A percentile compares a stretch with the other conserved stretches of the same genome.
These are phyloP conservation scores for Himalopsyche tibetana DNA, from an alignment of 2,888 invertebrate genomes.

Conservation along the genomic window DNA sequence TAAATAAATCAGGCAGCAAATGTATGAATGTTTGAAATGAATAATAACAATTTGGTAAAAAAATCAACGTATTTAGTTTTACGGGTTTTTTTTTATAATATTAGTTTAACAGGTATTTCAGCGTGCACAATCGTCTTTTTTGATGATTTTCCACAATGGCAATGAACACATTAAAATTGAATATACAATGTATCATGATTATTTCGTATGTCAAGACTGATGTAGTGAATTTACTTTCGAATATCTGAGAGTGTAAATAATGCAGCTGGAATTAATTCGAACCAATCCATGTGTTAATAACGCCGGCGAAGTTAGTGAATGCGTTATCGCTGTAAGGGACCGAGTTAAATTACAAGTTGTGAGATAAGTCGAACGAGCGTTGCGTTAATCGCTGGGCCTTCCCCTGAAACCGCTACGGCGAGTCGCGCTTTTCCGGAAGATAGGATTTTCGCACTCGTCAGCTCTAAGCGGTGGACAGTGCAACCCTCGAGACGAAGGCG, in stretches of 20 bases:
- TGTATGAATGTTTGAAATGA: no score
- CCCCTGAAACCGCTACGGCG: background rate
- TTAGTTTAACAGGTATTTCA: no score
- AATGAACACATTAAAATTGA: no score
- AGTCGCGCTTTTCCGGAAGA: conserved; percentile 23
- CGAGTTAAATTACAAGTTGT: background rate
- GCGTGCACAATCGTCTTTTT: no score
- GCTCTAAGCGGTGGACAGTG: background rate
- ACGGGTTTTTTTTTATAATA: no score
- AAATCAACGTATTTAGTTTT: no score
- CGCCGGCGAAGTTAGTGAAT: background rate
- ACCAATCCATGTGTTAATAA: background rate
- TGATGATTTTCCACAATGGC: no score
- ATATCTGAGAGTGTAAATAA: background rate
- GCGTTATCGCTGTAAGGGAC: background rate
- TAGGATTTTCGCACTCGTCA: conserved; percentile 24
- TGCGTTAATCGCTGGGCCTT: background rate
- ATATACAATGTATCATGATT: no score
- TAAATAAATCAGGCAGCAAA: no score
- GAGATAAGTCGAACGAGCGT: background rate
- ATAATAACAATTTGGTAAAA: no score
- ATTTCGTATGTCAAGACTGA: no score
- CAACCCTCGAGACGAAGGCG: background rate
- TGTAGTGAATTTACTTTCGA: no score
- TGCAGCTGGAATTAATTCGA: background rate